Percentiles rank a stretch among this genome's conserved stretches.
Evolutionary conservation across 2,888 invertebrate genomes (phyloP).

Genomic region (Camptogramma bilineatum): DNA sequence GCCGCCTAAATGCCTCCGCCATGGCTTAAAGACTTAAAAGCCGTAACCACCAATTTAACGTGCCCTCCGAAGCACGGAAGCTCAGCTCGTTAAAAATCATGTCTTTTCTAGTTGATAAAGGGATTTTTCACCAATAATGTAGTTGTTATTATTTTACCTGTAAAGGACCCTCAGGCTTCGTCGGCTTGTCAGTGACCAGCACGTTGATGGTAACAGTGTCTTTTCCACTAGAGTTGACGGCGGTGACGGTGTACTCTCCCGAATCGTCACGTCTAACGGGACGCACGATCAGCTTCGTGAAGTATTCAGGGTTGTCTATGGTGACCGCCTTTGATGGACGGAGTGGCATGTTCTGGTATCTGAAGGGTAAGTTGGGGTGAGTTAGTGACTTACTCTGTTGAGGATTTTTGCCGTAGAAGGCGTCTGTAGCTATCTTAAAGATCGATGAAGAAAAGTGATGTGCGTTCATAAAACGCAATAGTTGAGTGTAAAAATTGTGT

Average conservation of each 20-base stretch:
- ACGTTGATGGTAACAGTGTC: constrained; percentile 93
- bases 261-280: constrained; percentile 93
- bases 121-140: no score
- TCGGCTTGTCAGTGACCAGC: constrained; percentile 94
- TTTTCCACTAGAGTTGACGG: constrained; percentile 94
- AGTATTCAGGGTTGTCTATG: constrained; percentile 94
- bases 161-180: constrained; percentile 94
- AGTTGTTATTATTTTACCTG: constrained; percentile 79
- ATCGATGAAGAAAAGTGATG: no score
- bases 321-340: constrained; percentile 88
- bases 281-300: constrained; percentile 93
- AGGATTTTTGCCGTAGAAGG: no score
- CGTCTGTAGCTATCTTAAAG: no score
- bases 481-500: no score
- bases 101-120: no score
- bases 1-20: no score
- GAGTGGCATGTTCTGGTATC: constrained; percentile 92
- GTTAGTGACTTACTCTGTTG: not conserved
- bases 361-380: constrained; percentile 38
- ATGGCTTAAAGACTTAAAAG: no score
- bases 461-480: no score
- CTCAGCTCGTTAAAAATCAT: no score
- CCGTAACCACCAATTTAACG: no score
- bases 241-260: constrained; percentile 94
- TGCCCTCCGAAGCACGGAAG: no score